phyloP scores from a whole-genome alignment of 2,888 invertebrate genomes.

The Drosophila niveifrons region DNA sequence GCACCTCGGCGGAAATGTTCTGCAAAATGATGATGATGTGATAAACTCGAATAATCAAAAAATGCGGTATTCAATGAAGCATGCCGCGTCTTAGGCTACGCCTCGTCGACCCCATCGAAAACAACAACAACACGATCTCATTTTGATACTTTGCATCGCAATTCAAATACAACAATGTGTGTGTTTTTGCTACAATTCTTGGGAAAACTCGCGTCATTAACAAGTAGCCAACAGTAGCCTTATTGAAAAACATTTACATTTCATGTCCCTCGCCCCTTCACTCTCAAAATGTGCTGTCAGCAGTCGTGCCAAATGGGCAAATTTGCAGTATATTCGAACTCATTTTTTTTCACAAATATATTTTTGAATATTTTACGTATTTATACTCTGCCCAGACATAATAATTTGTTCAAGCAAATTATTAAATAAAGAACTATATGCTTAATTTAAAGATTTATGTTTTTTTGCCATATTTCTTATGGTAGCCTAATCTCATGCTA shows the following conservation, averaged over 20 bases:
- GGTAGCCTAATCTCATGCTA: not conserved
- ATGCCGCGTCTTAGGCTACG: slow-evolving; percentile 9
- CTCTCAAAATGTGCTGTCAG: slow-evolving; percentile 10
- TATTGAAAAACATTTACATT: slow-evolving; percentile 49
- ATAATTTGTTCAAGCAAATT: not conserved
- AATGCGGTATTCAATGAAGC: slow-evolving; percentile 35
- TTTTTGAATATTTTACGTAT: not conserved
- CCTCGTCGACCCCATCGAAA: slow-evolving; percentile 23
- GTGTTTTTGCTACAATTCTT: slow-evolving; percentile 26
- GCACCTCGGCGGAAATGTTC: slow-evolving; percentile 79
- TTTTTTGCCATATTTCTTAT: not conserved
- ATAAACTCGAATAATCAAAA: slow-evolving; percentile 3
- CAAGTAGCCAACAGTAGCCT: slow-evolving; percentile 36
- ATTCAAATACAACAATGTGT: slow-evolving; percentile 18
- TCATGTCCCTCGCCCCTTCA: slow-evolving; percentile 5
- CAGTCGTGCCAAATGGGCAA: slow-evolving; percentile 45
- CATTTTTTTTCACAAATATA: slow-evolving; percentile 11
- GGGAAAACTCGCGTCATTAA: slow-evolving; percentile 45
- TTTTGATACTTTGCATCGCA: slow-evolving; percentile 13
- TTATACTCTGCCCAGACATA: not conserved
- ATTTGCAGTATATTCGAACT: slow-evolving; percentile 30
- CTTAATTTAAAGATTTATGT: not conserved
- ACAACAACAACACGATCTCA: slow-evolving; percentile 5
- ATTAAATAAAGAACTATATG: not conserved
- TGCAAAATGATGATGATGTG: slow-evolving; percentile 53